phyloP scores from a whole-genome alignment of 2,888 invertebrate species.

The Drosophila putrida region DNA sequence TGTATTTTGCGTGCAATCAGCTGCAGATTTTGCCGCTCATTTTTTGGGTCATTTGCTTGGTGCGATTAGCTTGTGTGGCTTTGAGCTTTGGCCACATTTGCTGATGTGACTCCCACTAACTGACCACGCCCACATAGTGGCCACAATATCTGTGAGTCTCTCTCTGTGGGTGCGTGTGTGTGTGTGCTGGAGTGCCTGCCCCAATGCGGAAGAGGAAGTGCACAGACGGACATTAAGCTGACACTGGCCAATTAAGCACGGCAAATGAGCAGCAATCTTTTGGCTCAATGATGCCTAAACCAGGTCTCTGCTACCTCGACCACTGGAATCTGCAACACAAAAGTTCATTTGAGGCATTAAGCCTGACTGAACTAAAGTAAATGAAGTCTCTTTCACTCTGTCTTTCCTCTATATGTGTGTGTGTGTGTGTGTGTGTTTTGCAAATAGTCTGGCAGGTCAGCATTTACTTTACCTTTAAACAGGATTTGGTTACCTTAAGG shows the following conservation, averaged over 20 bases:
- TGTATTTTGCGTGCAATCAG: slow-evolving; percentile 50
- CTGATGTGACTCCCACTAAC: slow-evolving; percentile 35
- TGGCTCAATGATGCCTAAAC: slow-evolving; percentile 74
- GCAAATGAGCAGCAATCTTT: slow-evolving; percentile 79
- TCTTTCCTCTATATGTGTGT: slow-evolving; percentile 7
- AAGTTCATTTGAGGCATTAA: slow-evolving; percentile 59
- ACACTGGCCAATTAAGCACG: slow-evolving; percentile 75
- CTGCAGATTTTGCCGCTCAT: slow-evolving; percentile 68
- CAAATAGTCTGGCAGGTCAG: slow-evolving; percentile 1
- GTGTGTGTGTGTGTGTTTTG: slow-evolving; percentile 14
- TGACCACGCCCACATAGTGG: slow-evolving; percentile 33
- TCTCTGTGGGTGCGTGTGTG: slow-evolving; percentile 13
- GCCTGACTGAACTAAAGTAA: slow-evolving; percentile 47
- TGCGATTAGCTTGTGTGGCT: slow-evolving; percentile 66
- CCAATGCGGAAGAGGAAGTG: slow-evolving; percentile 53
- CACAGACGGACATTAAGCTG: slow-evolving; percentile 74
- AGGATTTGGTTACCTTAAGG: slow-evolving; percentile 17
- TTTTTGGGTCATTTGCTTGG: slow-evolving; percentile 72
- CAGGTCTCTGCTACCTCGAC: slow-evolving; percentile 43
- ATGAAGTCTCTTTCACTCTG: slow-evolving; percentile 23
- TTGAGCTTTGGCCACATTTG: slow-evolving; percentile 37
- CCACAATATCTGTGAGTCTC: background rate
- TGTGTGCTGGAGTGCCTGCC: slow-evolving; percentile 14
- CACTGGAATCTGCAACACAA: slow-evolving; percentile 16
- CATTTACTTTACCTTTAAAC: slow-evolving; percentile 2